Evolutionary conservation across 2,888 invertebrate species (phyloP), one percentile per base, ranked within the genome.

Genomic region (Zeuzera pyrina): DNA sequence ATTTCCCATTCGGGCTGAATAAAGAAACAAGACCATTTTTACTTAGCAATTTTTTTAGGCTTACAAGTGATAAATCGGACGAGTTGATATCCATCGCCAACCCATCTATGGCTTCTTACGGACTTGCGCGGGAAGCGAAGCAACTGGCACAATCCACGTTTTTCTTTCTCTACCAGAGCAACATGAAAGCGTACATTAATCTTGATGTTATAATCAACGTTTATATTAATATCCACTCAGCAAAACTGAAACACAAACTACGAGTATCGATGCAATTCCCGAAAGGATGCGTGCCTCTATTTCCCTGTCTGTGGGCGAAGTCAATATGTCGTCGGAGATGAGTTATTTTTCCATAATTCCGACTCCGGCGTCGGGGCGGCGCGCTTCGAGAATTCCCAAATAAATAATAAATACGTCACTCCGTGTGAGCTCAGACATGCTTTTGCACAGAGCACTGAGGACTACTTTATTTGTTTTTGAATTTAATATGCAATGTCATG

Each of bases 371-470:
- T 15, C 32, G 35, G 45, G 45, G 34, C 52, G 58, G 51, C 52
- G 47, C 56, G 60, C 60, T 56, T 38, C 50, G 57, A 53, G 71
- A 67, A 78, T 76, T 78, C 76, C 74, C 79, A 76, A 79, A 81
- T 78, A 81, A 78, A 79, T 81, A 81, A 81, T 81, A 81, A 79
- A 81, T 81, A 73, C 63, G 64, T 72, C 77, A 68, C 55, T 55
- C 55, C 45, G 34, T 29, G 31, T 38, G 45, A 45, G 49, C 46
- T 36, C 45, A 49, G 53, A 51, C 52, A 42, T 41, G 47, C 30
- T 27, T 44, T 31, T 24, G 29, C 39, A 50, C 46, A 52, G 53
- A 59, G 53, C 46, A 51, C 47, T 48, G 52, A 39, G 50, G 54
- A 55, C 45, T 39, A 43, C 35, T 45, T 32, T 28, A 42, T 65